phyloP scores from a whole-genome alignment of 1,140 invertebrate genomes.

The Latrodectus geometricus region DNA sequence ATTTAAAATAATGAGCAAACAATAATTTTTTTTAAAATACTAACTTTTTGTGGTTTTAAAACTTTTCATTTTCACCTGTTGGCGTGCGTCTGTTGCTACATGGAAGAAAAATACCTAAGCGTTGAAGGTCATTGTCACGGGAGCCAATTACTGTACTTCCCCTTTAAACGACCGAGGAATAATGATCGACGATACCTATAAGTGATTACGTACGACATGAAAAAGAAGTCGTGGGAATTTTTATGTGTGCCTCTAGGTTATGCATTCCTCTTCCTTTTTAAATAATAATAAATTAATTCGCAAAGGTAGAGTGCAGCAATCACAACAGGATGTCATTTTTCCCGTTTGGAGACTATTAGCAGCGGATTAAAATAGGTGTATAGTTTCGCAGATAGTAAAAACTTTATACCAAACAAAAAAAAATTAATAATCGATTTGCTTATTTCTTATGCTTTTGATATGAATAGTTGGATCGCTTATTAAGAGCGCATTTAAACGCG shows the following conservation, averaged over 20 bases:
- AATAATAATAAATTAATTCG: constrained; percentile 1
- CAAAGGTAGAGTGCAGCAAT: background rate
- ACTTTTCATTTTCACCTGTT: background rate
- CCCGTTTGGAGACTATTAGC: background rate
- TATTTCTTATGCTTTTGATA: too few species aligned
- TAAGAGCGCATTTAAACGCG: too few species aligned
- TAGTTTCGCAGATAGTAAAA: background rate
- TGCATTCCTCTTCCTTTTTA: background rate
- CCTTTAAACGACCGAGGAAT: background rate
- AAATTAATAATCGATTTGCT: too few species aligned
- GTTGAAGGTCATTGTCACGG: constrained; percentile 8
- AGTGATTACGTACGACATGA: constrained; percentile 16
- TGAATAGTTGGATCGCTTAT: too few species aligned
- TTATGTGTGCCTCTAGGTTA: background rate
- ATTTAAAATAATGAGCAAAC: too few species aligned
- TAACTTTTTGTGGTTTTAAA: background rate
- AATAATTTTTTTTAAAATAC: too few species aligned
- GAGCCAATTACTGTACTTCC: constrained; percentile 11
- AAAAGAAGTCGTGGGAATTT: background rate
- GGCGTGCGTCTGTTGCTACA: background rate
- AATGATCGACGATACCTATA: constrained; percentile 23
- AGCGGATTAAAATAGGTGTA: background rate
- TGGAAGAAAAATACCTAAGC: background rate
- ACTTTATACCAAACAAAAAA: background rate
- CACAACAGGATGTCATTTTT: background rate